These are phyloP conservation scores for Melanerpes aurifrons DNA, from an alignment of 2,113 vertebrate genomes.

Conservation along the genomic window DNA sequence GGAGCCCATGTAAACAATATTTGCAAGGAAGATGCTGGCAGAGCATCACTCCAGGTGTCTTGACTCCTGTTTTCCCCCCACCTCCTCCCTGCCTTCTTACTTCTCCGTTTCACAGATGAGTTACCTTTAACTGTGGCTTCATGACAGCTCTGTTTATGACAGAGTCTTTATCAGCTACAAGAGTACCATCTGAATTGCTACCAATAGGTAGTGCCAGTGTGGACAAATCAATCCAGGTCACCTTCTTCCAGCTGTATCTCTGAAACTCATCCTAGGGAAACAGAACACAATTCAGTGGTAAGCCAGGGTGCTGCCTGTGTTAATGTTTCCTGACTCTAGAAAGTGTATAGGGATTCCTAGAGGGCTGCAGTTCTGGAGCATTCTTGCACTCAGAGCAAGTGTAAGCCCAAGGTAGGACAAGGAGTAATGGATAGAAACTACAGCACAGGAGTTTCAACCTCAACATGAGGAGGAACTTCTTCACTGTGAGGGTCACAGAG, in stretches of 20 bases:
- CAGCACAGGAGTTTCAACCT: no score
- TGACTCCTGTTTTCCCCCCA: neutral
- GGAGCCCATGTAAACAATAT: neutral
- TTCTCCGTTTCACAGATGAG: neutral
- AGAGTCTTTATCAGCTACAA: constrained; percentile 64
- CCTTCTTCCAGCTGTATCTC: constrained; percentile 64
- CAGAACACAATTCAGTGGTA: neutral
- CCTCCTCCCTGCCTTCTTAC: neutral
- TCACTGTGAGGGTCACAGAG: no score
- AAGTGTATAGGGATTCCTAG: neutral
- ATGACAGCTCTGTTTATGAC: constrained; percentile 65
- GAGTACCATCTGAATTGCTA: neutral
- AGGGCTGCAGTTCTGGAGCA: neutral
- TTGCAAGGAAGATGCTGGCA: neutral
- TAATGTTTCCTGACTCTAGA: neutral
- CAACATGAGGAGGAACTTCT: no score
- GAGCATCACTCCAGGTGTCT: neutral
- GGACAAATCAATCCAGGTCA: constrained; percentile 63
- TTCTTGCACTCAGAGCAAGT: neutral
- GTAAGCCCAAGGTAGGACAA: neutral
- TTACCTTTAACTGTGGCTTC: constrained; percentile 74
- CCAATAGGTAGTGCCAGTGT: neutral
- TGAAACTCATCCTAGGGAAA: constrained; percentile 74
- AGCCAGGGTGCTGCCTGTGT: neutral
- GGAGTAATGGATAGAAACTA: no score